These are phyloP conservation scores for Pristionchus mayeri DNA, from an alignment of 2,888 invertebrate species.

Conservation along the genomic window DNA sequence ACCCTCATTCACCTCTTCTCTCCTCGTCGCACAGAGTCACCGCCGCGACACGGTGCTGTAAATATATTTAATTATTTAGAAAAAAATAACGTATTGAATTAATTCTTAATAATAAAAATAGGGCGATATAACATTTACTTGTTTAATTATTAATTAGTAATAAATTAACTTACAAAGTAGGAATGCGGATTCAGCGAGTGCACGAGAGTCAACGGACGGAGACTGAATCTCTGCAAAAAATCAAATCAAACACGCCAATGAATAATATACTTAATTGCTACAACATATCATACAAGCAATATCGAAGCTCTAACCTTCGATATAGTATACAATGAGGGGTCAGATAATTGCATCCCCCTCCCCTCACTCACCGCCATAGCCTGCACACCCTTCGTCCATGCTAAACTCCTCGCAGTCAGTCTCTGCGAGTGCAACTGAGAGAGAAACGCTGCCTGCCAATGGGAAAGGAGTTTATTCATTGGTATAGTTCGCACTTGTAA, in stretches of 20 bases:
- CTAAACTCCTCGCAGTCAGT: background rate
- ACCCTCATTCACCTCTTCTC: background rate
- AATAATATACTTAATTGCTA: background rate
- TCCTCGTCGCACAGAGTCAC: background rate
- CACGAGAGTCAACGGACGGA: background rate
- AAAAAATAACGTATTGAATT: background rate
- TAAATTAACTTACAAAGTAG: background rate
- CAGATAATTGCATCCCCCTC: background rate
- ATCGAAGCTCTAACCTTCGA: background rate
- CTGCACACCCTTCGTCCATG: background rate
- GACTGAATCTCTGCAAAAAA: background rate
- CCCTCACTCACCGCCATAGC: background rate
- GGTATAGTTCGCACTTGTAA: too few relatives aligned
- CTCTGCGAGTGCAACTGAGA: background rate
- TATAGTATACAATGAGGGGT: background rate
- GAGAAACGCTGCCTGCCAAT: background rate
- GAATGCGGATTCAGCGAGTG: background rate
- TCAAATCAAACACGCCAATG: background rate
- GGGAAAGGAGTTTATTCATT: too few relatives aligned
- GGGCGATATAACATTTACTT: background rate
- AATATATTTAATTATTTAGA: background rate
- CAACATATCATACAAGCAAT: background rate
- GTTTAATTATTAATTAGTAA: background rate
- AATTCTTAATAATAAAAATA: background rate
- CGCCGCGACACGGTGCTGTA: background rate